phyloP scores from a whole-genome alignment of 1,140 invertebrate genomes.

The Chionoecetes opilio region DNA sequence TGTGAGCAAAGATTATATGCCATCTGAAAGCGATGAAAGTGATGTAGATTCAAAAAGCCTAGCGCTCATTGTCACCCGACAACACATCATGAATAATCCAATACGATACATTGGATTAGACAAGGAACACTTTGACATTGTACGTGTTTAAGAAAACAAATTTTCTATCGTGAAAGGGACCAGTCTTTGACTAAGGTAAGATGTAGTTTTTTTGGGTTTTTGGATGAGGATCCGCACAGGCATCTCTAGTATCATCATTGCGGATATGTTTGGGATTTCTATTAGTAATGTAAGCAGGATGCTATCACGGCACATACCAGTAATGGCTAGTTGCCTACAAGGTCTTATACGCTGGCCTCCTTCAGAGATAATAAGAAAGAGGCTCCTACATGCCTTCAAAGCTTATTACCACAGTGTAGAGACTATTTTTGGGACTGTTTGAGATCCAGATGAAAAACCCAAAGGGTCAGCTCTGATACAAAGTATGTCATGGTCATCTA shows the following conservation, averaged over 20 bases:
- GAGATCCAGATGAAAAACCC: neutral
- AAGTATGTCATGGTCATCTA: too few species aligned
- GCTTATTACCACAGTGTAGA: neutral
- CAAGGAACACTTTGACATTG: neutral
- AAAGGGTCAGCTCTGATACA: too few species aligned
- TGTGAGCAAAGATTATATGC: neutral
- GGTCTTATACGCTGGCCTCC: too few species aligned
- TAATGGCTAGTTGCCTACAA: neutral
- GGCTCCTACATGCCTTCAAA: too few species aligned
- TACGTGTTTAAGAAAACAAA: neutral
- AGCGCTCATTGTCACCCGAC: too few species aligned
- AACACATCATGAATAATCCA: neutral
- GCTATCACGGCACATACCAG: neutral
- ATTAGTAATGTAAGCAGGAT: neutral
- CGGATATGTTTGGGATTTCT: neutral
- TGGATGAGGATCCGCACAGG: slow-evolving; percentile 22
- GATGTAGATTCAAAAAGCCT: too few species aligned
- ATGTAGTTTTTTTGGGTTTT: neutral
- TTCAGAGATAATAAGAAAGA: too few species aligned
- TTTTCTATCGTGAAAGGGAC: neutral
- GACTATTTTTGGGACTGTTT: neutral
- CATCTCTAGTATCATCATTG: neutral
- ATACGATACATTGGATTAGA: neutral
- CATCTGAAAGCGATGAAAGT: too few species aligned
- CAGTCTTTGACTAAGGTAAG: neutral